phyloP scores from a whole-genome alignment of 1,140 invertebrate genomes.

The Vollenhovia emeryi region DNA sequence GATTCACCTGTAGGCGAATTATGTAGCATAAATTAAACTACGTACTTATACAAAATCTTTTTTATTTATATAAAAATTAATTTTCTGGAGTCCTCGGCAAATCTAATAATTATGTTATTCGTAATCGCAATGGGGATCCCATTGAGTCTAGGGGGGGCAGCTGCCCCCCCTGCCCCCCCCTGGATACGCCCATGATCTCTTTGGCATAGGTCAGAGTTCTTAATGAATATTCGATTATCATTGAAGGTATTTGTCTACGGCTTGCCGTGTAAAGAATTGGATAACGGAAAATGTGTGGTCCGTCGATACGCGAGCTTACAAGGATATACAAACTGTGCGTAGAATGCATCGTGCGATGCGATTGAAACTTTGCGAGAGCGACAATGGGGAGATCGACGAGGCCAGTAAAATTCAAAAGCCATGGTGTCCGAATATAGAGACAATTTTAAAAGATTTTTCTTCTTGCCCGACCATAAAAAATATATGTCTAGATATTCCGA shows the following conservation, averaged over 20 bases:
- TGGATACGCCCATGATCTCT: too few species aligned
- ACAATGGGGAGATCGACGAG: not conserved
- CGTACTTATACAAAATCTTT: too few species aligned
- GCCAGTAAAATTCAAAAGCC: slow-evolving; percentile 80
- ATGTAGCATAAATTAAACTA: too few species aligned
- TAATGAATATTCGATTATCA: not conserved
- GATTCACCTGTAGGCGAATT: too few species aligned
- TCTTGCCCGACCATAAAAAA: slow-evolving; percentile 65
- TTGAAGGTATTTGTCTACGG: slow-evolving; percentile 11
- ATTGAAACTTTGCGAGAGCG: not conserved
- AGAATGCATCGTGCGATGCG: slow-evolving; percentile 30
- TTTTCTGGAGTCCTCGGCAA: too few species aligned
- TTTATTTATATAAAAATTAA: too few species aligned
- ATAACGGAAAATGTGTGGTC: not conserved
- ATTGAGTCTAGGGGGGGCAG: too few species aligned
- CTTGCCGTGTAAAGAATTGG: not conserved
- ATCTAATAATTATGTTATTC: too few species aligned
- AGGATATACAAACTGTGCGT: slow-evolving; percentile 57
- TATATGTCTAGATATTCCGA: slow-evolving; percentile 80
- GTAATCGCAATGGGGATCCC: too few species aligned
- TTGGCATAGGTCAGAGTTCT: too few species aligned
- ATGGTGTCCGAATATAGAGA: slow-evolving; percentile 80
- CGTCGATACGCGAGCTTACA: slow-evolving; percentile 27
- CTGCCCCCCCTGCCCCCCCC: too few species aligned
- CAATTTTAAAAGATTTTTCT: slow-evolving; percentile 65